Conservation (phyloP, 2,113 vertebrate species). For the Crypturellus undulatus region DNA sequence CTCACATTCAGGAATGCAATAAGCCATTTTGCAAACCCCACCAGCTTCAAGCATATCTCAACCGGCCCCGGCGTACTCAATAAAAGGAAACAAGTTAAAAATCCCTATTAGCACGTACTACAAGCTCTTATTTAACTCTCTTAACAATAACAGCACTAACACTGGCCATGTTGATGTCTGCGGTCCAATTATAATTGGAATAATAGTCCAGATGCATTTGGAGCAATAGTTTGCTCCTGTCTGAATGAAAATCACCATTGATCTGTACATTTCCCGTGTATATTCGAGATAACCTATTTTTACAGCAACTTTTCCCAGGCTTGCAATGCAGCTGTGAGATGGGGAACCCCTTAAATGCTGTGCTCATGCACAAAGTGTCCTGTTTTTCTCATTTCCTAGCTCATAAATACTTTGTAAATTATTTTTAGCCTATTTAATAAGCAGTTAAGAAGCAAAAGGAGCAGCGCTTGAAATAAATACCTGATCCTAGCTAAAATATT, state of each 20-base stretch:
- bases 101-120: background rate
- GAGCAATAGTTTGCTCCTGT: background rate
- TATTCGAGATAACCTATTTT: background rate
- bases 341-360: background rate
- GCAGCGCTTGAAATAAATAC: background rate
- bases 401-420: background rate
- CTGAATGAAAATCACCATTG: background rate
- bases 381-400: background rate
- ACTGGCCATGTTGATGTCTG: rapidly evolving
- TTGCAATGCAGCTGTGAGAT: background rate
- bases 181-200: background rate
- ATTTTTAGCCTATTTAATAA: background rate
- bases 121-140: background rate
- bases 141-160: background rate
- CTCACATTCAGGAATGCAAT: background rate
- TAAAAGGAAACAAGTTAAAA: background rate
- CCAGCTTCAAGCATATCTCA: background rate
- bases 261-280: background rate
- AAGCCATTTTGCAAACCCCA: background rate
- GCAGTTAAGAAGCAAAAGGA: background rate
- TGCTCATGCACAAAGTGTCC: background rate
- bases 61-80: background rate
- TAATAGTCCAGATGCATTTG: background rate
- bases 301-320: background rate
- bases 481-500: background rate